Evolutionary conservation across 1,140 invertebrate species (phyloP).

Genomic region (Adoxophyes honmai): DNA sequence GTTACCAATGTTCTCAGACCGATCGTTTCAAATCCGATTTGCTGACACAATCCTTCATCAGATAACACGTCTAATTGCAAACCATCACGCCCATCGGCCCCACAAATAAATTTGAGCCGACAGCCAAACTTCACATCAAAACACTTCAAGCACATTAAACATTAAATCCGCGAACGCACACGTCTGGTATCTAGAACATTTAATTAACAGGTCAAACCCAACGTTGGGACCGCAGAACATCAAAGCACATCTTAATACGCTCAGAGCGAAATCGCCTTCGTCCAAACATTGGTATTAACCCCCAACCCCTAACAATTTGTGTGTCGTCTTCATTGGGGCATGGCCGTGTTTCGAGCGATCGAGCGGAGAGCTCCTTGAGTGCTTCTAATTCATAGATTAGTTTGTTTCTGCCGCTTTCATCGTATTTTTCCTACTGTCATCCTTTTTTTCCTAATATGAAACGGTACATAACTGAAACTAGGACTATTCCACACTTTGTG

Average conservation of each 20-base stretch:
- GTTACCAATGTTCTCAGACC: no score
- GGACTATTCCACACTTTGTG: no score
- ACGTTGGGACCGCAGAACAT: conserved; percentile 66
- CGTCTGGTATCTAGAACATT: conserved; percentile 55
- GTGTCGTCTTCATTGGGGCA: conserved; percentile 43
- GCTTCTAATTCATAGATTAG: no score
- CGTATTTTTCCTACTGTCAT: no score
- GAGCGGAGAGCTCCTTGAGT: no score
- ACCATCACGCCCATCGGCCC: background rate
- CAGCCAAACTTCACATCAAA: conserved; percentile 13
- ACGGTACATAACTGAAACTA: no score
- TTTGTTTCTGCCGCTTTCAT: no score
- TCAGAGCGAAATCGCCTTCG: conserved; percentile 64
- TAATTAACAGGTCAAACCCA: conserved; percentile 70
- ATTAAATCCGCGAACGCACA: conserved; percentile 27
- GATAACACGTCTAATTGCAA: no score
- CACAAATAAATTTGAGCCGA: background rate
- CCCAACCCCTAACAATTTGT: conserved; percentile 59
- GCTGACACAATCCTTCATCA: no score
- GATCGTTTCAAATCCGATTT: no score
- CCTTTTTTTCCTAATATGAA: no score
- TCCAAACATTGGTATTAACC: conserved; percentile 50
- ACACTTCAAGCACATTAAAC: conserved; percentile 11
- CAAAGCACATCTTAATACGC: conserved; percentile 72
- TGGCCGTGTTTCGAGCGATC: background rate